Base-by-base conservation (phyloP, 2,888 invertebrate species). In the Urechis unicinctus region DNA sequence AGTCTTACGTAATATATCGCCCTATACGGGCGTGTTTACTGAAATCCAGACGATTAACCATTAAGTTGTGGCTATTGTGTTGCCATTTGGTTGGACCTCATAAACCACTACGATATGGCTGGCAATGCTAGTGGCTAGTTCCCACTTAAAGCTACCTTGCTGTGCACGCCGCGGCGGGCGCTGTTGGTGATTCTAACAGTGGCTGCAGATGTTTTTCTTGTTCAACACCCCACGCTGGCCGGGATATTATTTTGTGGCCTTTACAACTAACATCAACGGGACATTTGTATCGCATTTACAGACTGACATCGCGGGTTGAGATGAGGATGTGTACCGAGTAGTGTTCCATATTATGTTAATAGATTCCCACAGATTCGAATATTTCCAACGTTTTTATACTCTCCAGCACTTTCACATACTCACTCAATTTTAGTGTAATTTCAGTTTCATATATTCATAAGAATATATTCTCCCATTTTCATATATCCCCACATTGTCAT, bases 61-160 rank as follows among this genome's bases (percentile, higher is more conserved):
- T 4, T 56, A 56, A 28, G 47, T 52, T 21, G 52, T 56, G 9
- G 51, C 47, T 28, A 4, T 56, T 5, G 56, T 56, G 4, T 28
- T 56, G 24, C 56, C 56, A 3, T 41, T 52, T 22, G 56, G 56
- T 3, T 56, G 56, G 56, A 56, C 52, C 24, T 5, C 56, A 6
- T 52, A 56, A 42, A 56, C 56, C n/a, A 36, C 50, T 45, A 51
- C 51, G 29, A 56, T 56, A 3, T 56, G 56, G 56, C 30, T 52
- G 13, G 56, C 52, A 6, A 56, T 52, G 47, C 21, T 52, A 6
- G 52, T 56, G 3, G 56, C 56, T 21, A 47, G 51, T 21, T 51
- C 51, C 56, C 56, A 21, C 51, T 56, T 21, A 46, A 46, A 25
- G 56, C 52, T 17, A 22, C 21, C 17, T 5, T 52, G 17, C 31